Evolutionary conservation across 1,140 invertebrate species (phyloP).

Genomic region (Bombus fervidus): DNA sequence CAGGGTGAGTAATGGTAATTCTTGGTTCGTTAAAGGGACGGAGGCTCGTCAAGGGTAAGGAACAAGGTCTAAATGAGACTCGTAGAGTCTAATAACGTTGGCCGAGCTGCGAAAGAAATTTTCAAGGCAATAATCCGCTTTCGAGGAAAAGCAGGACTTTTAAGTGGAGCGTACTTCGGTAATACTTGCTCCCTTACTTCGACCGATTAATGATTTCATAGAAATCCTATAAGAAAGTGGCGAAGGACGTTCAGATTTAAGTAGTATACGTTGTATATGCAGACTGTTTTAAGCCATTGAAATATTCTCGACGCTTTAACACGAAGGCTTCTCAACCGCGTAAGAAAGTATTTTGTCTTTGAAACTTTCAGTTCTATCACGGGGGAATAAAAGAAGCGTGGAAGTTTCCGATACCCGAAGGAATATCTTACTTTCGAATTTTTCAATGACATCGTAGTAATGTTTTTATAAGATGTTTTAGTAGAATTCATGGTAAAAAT

Average conservation of each 20-base stretch:
- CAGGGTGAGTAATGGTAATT: slow-evolving; percentile 2
- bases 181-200: neutral
- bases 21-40: slow-evolving; percentile 12
- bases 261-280: neutral
- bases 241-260: neutral
- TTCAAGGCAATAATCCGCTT: slow-evolving; percentile 14
- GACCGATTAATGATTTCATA: slow-evolving; percentile 3
- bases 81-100: slow-evolving; percentile 25
- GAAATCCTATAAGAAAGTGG: neutral
- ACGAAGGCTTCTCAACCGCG: neutral
- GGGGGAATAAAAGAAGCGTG: no score
- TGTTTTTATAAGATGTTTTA: rapidly evolving
- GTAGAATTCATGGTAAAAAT: neutral
- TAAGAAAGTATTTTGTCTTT: neutral
- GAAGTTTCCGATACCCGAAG: neutral
- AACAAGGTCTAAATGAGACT: slow-evolving; percentile 11
- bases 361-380: neutral
- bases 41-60: neutral
- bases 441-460: neutral
- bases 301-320: no score
- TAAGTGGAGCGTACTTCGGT: neutral
- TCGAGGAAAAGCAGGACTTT: neutral
- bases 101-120: slow-evolving; percentile 21
- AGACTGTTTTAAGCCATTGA: neutral
- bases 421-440: neutral